These are phyloP conservation scores for Climacteris rufus DNA, from an alignment of 2,113 vertebrate genomes.

Conservation along the genomic window DNA sequence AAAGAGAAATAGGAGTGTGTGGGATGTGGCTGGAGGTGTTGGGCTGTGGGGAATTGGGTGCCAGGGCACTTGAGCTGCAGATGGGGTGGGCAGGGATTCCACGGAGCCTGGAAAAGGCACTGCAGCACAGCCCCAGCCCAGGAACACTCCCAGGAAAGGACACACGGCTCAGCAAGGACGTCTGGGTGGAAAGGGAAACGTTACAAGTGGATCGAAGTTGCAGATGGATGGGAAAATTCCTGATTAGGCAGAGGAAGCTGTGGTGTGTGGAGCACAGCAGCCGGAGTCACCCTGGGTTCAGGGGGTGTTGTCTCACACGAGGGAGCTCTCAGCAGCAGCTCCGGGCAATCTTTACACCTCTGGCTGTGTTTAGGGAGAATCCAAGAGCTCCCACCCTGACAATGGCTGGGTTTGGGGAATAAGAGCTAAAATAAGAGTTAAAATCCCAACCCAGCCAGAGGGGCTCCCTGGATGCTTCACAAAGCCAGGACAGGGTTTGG, in stretches of 20 bases:
- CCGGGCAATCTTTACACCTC: background rate
- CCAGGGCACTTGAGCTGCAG: background rate
- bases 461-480: background rate
- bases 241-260: background rate
- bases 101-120: background rate
- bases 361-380: background rate
- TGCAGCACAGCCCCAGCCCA: background rate
- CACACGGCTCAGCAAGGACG: fast-evolving
- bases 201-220: background rate
- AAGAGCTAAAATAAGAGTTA: too few species aligned
- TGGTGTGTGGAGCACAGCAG: background rate
- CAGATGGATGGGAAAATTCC: background rate
- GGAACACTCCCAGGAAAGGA: background rate
- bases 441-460: background rate
- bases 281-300: background rate
- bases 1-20: background rate
- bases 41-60: background rate
- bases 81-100: background rate
- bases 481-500: background rate
- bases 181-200: background rate
- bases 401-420: background rate
- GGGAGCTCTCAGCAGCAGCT: background rate
- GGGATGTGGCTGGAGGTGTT: background rate
- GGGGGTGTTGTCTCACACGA: fast-evolving
- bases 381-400: background rate